Base-by-base conservation (phyloP, 2,113 vertebrate species). In the Bothrops jararaca region DNA sequence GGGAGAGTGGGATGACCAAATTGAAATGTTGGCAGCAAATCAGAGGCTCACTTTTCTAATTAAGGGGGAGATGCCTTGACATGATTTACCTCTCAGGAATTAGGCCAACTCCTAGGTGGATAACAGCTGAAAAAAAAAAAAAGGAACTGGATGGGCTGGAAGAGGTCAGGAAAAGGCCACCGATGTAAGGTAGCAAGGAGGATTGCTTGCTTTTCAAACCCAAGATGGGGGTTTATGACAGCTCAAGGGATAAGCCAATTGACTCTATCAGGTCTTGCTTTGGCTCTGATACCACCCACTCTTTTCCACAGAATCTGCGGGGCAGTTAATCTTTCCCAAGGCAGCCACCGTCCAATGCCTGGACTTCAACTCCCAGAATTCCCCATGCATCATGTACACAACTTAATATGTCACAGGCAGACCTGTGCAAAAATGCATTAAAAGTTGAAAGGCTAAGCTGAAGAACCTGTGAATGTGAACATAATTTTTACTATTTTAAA, bases 21-120 rank as follows among this genome's bases (percentile, higher is more conserved):
- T 56, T 74, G 93, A 92, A 94, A 92, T 23, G 45, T 86, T 91
- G 93, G 89, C 85, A 54, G 89, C 86, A 34, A 92, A 92, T 92
- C 91, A 91, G 91, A 91, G 69, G 57, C 86, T 85, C 86, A 29
- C 57, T 90, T 91, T 93, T 74, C 93, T 93, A 93, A 93, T 93
- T 74, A 93, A 92, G 50, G 50, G 60, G 24, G 88, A n/a, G 53
- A 80, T 69, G 64, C 23, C 91, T 74, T 53, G 56, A n/a, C 0
- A 18, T 86, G 42, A 48, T 56, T 92, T 86, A 88, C 39, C 64
- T 86, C 85, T 94, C 54, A 24, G 89, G 56, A 92, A 90, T 50
- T 8, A 1, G 85, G 60, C 88, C 91, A 88, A 52, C 29, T 94
- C 74, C 91, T 5, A 13, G 91, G 60, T 92, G 93, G 57, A 15